Conservation (phyloP, 2,797 vertebrate genomes). For the Rhabdophis nuchalis region DNA sequence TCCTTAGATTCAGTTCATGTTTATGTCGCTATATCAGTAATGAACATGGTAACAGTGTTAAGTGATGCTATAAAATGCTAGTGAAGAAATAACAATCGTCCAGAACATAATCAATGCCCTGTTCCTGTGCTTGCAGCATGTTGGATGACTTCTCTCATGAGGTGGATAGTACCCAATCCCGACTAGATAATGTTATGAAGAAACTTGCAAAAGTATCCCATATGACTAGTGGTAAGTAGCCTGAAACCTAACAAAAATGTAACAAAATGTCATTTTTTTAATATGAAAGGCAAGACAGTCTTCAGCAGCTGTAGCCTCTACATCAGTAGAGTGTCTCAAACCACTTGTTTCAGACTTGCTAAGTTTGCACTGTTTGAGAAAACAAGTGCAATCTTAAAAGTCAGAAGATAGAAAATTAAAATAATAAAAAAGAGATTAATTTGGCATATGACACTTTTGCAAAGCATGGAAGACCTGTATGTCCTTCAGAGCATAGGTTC, state of each 20-base stretch:
- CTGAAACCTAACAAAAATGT: not conserved
- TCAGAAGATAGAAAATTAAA: not conserved
- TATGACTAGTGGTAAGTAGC: constrained; percentile 92
- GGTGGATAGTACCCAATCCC: constrained; percentile 90
- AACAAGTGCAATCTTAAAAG: not conserved
- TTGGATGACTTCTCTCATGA: constrained; percentile 94
- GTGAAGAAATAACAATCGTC: not conserved
- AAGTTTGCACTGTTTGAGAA: not conserved
- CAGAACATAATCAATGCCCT: not conserved
- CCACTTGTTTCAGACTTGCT: not conserved
- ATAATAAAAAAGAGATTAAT: not conserved
- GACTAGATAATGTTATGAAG: constrained; percentile 96
- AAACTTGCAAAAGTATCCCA: constrained; percentile 97
- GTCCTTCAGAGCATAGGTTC: not conserved
- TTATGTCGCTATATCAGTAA: not conserved
- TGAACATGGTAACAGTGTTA: not conserved
- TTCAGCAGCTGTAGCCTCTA: not conserved
- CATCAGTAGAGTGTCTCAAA: not conserved
- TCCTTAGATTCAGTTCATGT: not conserved
- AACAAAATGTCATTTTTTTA: not conserved
- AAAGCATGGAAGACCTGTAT: not conserved
- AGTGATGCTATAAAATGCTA: not conserved
- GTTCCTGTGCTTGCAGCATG: constrained; percentile 78
- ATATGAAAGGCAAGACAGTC: not conserved
- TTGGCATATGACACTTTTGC: not conserved